Conservation (phyloP, 2,888 invertebrate genomes). For the Orchesella flavescens region DNA sequence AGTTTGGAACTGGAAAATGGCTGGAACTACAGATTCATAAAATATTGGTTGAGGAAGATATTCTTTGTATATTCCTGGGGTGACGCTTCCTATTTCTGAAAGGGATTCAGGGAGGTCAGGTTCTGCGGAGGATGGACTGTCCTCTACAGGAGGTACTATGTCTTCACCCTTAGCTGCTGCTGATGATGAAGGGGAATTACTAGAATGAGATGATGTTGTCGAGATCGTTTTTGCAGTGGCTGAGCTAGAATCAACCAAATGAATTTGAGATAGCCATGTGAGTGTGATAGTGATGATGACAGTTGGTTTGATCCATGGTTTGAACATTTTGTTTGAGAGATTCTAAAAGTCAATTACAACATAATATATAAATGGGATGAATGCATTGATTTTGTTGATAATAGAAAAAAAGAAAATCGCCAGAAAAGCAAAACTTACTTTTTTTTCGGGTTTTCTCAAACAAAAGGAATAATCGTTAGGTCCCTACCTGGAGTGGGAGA, state of each 20-base stretch:
- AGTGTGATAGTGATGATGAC: background rate
- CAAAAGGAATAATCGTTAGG: too few species aligned
- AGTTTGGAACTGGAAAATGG: constrained; percentile 61
- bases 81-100: constrained; percentile 35
- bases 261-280: background rate
- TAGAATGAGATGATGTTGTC: background rate
- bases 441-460: too few species aligned
- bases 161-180: constrained; percentile 3
- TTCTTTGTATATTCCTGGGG: constrained; percentile 38
- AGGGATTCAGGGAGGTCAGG: constrained; percentile 49
- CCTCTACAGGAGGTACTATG: background rate
- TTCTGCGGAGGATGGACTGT: constrained; percentile 24
- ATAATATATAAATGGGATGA: too few species aligned
- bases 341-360: too few species aligned
- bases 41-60: constrained; percentile 56
- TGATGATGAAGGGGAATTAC: constrained; percentile 3
- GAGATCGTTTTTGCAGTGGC: background rate
- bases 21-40: constrained; percentile 65
- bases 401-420: too few species aligned
- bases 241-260: background rate
- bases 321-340: too few species aligned
- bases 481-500: too few species aligned
- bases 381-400: too few species aligned
- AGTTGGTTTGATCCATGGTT: too few species aligned
- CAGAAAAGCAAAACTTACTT: too few species aligned